Evolutionary conservation across 2,888 invertebrate species (phyloP).

Genomic region (Chydorus sphaericus): DNA sequence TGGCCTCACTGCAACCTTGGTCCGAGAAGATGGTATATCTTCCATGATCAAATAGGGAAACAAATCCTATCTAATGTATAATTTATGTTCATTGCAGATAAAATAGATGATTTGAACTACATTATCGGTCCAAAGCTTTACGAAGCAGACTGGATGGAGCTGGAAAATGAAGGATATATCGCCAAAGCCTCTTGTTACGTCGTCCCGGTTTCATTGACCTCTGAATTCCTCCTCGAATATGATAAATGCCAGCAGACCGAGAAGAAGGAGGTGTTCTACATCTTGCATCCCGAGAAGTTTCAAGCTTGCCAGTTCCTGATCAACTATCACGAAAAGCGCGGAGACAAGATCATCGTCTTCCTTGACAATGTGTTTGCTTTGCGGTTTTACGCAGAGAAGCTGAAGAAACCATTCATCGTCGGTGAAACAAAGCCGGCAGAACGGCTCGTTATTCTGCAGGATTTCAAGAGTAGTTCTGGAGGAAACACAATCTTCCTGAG

Average conservation of each 20-base stretch:
- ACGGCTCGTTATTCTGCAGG: slow-evolving; percentile 92
- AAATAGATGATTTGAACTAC: slow-evolving; percentile 98
- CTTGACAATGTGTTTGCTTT: slow-evolving; percentile 98
- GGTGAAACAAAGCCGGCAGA: slow-evolving; percentile 90
- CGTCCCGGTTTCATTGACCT: slow-evolving; percentile 99
- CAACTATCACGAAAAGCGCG: slow-evolving; percentile 77
- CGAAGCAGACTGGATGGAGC: slow-evolving; percentile 98
- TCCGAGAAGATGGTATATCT: slow-evolving; percentile 61
- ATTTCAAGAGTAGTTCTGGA: slow-evolving; percentile 96
- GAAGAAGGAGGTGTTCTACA: slow-evolving; percentile 83
- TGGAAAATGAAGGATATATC: slow-evolving; percentile 88
- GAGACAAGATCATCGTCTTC: slow-evolving; percentile 98
- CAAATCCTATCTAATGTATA: not conserved
- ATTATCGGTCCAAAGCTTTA: slow-evolving; percentile 89
- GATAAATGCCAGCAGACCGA: slow-evolving; percentile 77
- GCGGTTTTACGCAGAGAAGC: slow-evolving; percentile 89
- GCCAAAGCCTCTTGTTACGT: slow-evolving; percentile 98
- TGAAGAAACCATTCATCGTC: slow-evolving; percentile 96
- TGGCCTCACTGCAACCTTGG: slow-evolving; percentile 90
- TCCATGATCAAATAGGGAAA: too few species aligned
- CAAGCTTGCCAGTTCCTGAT: slow-evolving; percentile 92
- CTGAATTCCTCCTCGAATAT: slow-evolving; percentile 97
- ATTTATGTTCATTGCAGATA: slow-evolving; percentile 49
- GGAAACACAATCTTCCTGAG: slow-evolving; percentile 99
- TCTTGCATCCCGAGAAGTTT: slow-evolving; percentile 99